phyloP scores from a whole-genome alignment of 2,797 vertebrate genomes.

The Scomberomorus guttatus region DNA sequence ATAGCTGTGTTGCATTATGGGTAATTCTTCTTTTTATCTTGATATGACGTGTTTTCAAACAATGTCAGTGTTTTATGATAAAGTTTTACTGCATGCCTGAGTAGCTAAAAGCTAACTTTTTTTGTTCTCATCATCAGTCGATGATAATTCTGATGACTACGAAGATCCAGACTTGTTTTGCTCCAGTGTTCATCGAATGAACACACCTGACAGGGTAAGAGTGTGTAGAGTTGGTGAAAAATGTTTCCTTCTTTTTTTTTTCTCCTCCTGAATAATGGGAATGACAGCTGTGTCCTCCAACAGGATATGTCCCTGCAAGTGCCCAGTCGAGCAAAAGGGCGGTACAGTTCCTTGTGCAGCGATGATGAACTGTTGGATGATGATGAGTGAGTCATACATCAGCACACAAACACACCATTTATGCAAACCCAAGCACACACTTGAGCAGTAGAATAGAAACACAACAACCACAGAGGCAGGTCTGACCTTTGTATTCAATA shows the following conservation, averaged over 20 bases:
- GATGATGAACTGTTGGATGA: constrained; percentile 85
- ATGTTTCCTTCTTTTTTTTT: neutral
- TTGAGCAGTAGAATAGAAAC: neutral
- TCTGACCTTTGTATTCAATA: neutral
- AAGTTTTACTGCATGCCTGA: neutral
- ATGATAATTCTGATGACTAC: constrained; percentile 78
- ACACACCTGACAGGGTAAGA: constrained; percentile 70
- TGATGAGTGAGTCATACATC: constrained; percentile 74
- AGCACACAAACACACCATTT: constrained; percentile 21
- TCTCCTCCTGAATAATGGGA: constrained; percentile 23
- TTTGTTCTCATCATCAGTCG: constrained; percentile 17
- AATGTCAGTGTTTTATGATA: neutral
- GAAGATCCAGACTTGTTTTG: constrained; percentile 69
- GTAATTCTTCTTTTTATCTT: neutral
- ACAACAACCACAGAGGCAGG: neutral
- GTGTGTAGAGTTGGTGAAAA: neutral
- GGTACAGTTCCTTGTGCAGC: constrained; percentile 79
- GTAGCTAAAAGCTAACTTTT: neutral
- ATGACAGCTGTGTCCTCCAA: constrained; percentile 54
- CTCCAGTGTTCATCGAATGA: constrained; percentile 54
- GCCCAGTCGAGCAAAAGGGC: constrained; percentile 39
- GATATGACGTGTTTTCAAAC: neutral
- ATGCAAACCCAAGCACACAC: constrained; percentile 1
- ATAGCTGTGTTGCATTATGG: neutral
- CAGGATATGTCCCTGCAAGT: constrained; percentile 78